Base-by-base conservation (phyloP, 1,140 invertebrate genomes). In the Diachasmimorpha longicaudata region DNA sequence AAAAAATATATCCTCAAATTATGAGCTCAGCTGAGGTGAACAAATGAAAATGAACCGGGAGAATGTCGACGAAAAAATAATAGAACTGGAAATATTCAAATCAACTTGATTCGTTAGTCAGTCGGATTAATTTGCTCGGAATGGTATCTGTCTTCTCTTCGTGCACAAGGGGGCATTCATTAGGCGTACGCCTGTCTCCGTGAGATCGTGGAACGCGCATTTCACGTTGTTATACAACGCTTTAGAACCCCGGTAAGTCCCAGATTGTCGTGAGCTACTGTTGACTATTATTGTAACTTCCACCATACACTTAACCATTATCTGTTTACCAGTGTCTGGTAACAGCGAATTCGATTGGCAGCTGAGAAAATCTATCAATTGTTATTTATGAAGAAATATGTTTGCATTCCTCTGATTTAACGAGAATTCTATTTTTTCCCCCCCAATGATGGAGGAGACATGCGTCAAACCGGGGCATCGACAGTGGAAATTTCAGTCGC, bases 31-130 rank as follows among this genome's bases (percentile, higher is more conserved):
- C 39, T 0, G 11, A 46, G 13, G 11, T 63, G 55, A 37, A 31
- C 31, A 31, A 31, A 46, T 55, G 70, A 46, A 72, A 71, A 31
- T 37, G 25, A 67, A 21, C 13, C 16, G 48, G 19, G 37, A 67
- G n/a, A 46, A 39, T 16, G 21, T 48, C 6, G 21, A 46, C 14
- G 14, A 58, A 46, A 19, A 55, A 37, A 58, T 48, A 68, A 71
- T n/a, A 42, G 36, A 25, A 73, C 72, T 19, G 16, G 52, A 25
- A 70, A 79, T 77, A 79, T 78, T 79, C 75, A 77, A 79, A 81
- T 79, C 58, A 76, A 78, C 72, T 79, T 78, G 79, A 81, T 79
- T 81, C 79, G 79, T 81, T 81, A 79, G 78, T 79, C 80, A 72
- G 70, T 72, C 72, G 77, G 80, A 81, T 81, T 81, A 81, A 81